Conservation (phyloP, 2,888 invertebrate species). For the Melanargia galathea region DNA sequence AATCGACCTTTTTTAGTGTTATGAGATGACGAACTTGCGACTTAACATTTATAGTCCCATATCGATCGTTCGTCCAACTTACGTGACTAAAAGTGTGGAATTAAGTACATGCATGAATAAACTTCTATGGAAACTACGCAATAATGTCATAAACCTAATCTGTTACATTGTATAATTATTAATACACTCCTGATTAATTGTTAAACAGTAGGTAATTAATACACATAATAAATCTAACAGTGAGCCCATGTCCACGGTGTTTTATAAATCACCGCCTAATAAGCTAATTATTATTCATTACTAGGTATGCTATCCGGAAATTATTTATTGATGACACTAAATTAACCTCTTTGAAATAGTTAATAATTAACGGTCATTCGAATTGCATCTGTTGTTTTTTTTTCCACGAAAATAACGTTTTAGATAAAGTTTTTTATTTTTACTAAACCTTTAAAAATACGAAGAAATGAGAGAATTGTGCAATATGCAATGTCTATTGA, state of each 20-base stretch:
- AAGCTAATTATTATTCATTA: slow-evolving; percentile 29
- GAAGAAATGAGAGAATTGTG: too few species aligned
- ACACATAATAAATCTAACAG: slow-evolving; percentile 8
- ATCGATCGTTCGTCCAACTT: too few species aligned
- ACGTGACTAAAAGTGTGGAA: too few species aligned
- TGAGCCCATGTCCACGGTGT: neutral
- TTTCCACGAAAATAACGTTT: neutral
- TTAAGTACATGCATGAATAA: too few species aligned
- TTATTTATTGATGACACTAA: slow-evolving; percentile 11
- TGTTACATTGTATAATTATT: neutral
- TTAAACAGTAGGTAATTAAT: slow-evolving; percentile 5
- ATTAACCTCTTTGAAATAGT: neutral
- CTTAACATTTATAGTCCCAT: too few species aligned
- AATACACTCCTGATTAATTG: slow-evolving; percentile 2
- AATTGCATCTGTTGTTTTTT: neutral
- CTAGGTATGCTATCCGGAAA: slow-evolving; percentile 1
- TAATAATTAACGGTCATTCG: neutral
- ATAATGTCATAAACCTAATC: neutral
- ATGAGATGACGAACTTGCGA: too few species aligned
- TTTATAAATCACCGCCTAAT: slow-evolving; percentile 32
- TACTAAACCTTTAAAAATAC: too few species aligned
- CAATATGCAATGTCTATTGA: neutral
- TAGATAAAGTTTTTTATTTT: neutral
- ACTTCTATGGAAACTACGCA: too few species aligned
- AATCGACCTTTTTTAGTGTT: too few species aligned